Base-by-base conservation (phyloP, 2,888 invertebrate species). In the Sycophila texana region DNA sequence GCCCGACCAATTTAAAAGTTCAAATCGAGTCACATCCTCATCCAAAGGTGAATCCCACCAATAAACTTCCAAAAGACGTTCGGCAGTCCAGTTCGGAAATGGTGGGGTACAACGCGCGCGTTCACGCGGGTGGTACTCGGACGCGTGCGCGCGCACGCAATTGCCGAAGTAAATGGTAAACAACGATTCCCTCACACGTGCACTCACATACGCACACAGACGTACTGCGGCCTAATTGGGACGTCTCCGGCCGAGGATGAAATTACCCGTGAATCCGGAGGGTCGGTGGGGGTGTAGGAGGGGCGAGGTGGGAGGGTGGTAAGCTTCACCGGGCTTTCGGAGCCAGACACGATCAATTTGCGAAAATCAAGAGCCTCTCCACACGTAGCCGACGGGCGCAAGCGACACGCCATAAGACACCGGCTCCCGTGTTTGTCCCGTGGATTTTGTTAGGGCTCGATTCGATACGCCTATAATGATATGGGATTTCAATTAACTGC, bases 241-340 rank as follows among this genome's bases (percentile, higher is more conserved):
- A 83, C 76, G 80, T 81, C 84, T 83, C 83, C 83, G 77, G 77
- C 82, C 82, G 82, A 84, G 84, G 82, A 81, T 83, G 82, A 85
- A 85, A 85, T 84, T 85, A 83, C 74, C 80, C 80, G 81, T 83
- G 82, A 84, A 80, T 83, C 83, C 76, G 81, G 81, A 81, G 18
- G 74, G 77, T 78, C 72, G 78, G 76, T 81, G 70, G 30, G 30
- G 4, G 2, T n/a, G 10, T 55, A 7, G 7, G 39, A 10, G 39
- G 39, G 39, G 39, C 1, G 39, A 10, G 39, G 7, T 1, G 39
- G 4, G 39, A 4, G 39, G 39, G 39, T 2, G 39, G 39, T 39
- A 39, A 39, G 39, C 39, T 30, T 61, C 49, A 12, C n/a, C 58
- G 61, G 60, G 77, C 58, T 72, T 65, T 77, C 58, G 57, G 61